phyloP scores from a whole-genome alignment of 2,797 vertebrate genomes.

The Amblyopsis hoosieri region DNA sequence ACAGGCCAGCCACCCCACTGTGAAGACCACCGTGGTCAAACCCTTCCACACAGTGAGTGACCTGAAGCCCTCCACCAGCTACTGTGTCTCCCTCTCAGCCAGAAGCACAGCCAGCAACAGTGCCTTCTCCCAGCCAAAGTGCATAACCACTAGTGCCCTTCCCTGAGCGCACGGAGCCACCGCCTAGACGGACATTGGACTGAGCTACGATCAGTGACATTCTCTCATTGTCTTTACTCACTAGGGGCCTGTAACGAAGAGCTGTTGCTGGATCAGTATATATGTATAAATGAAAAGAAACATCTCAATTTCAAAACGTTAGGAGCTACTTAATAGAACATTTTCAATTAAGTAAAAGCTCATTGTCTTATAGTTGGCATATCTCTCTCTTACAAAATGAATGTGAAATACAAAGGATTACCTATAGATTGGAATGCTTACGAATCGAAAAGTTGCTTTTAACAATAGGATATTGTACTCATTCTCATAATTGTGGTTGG shows the following conservation, averaged over 20 bases:
- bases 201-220: slow-evolving; percentile 17
- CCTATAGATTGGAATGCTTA: slow-evolving; percentile 47
- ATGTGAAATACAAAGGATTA: slow-evolving; percentile 12
- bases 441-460: slow-evolving; percentile 42
- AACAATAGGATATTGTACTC: slow-evolving; percentile 23
- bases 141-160: slow-evolving; percentile 50
- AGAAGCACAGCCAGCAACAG: slow-evolving; percentile 53
- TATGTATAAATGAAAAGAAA: neutral
- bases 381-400: slow-evolving; percentile 29
- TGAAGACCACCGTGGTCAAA: slow-evolving; percentile 35
- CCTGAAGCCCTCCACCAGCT: slow-evolving; percentile 64
- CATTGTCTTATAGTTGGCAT: slow-evolving; percentile 28
- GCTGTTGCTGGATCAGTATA: slow-evolving; percentile 16
- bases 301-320: too few species aligned
- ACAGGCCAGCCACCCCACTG: neutral
- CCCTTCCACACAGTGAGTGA: slow-evolving; percentile 42
- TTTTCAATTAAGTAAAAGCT: slow-evolving; percentile 8
- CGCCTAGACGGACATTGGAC: slow-evolving; percentile 35
- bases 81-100: slow-evolving; percentile 70
- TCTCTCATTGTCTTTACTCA: slow-evolving; percentile 24
- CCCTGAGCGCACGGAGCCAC: slow-evolving; percentile 32
- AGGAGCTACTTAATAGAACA: slow-evolving; percentile 14
- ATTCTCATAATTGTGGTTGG: slow-evolving; percentile 34
- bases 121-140: slow-evolving; percentile 55
- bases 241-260: slow-evolving; percentile 30